These are phyloP conservation scores for Neocrepidodera transversa DNA, from an alignment of 2,888 invertebrate genomes.

Conservation along the genomic window DNA sequence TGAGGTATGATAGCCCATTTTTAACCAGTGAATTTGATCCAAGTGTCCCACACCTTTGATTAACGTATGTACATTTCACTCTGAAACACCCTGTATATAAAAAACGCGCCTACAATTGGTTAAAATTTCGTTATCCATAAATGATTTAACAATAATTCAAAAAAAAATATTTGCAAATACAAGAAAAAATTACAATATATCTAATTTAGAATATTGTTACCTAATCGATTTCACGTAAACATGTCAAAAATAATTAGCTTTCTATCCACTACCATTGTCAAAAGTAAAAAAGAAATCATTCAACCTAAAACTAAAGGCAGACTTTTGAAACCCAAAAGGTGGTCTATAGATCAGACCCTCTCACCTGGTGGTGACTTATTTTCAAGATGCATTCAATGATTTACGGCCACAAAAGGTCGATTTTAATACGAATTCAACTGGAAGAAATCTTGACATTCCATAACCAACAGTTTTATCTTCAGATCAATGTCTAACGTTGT, in stretches of 20 bases:
- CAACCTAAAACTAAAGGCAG: constrained; percentile 1
- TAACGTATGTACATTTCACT: too few species aligned
- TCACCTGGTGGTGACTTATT: constrained; percentile 30
- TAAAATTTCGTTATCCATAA: too few species aligned
- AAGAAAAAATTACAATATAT: too few species aligned
- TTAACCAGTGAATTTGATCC: too few species aligned
- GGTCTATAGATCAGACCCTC: constrained; percentile 23
- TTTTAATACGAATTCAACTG: constrained; percentile 34
- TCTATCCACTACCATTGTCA: background rate
- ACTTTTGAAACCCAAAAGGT: constrained; percentile 12
- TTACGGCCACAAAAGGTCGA: constrained; percentile 18
- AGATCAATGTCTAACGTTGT: constrained; percentile 8
- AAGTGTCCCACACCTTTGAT: too few species aligned
- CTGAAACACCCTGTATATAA: too few species aligned
- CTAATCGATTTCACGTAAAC: background rate
- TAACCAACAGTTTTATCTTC: constrained; percentile 34
- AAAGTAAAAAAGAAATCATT: background rate
- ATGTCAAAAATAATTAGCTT: constrained; percentile 1
- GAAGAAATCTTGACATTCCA: constrained; percentile 35
- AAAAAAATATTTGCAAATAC: too few species aligned
- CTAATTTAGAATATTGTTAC: background rate
- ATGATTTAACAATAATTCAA: too few species aligned
- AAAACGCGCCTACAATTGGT: too few species aligned
- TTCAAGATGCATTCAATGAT: constrained; percentile 20
- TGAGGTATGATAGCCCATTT: too few species aligned